phyloP scores from a whole-genome alignment of 2,113 vertebrate genomes.

The Pelmatolapia mariae region DNA sequence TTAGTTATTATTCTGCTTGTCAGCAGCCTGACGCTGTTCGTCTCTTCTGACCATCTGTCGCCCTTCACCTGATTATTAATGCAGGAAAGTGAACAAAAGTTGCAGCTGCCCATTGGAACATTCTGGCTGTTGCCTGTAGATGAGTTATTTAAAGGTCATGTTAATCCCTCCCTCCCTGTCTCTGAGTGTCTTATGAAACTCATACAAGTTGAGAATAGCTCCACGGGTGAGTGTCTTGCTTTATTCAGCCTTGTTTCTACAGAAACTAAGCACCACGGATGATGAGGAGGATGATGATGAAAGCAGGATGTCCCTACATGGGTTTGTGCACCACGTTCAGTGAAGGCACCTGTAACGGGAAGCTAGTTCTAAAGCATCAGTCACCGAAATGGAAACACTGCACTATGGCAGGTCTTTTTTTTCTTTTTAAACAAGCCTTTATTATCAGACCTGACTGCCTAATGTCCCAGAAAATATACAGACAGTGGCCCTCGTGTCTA shows the following conservation, averaged over 20 bases:
- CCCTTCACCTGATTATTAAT: not conserved
- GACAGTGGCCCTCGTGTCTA: not conserved
- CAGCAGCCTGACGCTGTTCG: not conserved
- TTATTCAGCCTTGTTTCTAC: not conserved
- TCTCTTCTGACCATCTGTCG: not conserved
- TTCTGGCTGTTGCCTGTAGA: not conserved
- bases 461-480: conserved; percentile 4
- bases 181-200: not conserved
- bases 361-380: not conserved
- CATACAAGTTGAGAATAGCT: not conserved
- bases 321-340: not conserved
- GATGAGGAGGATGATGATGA: not conserved
- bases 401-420: not conserved
- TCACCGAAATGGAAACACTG: not conserved
- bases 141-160: conserved; percentile 1
- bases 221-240: not conserved
- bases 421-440: not conserved
- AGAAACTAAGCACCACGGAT: not conserved
- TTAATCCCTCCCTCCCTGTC: not conserved
- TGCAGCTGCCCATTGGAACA: not conserved
- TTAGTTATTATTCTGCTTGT: not conserved
- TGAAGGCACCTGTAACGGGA: not conserved
- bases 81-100: not conserved
- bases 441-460: not conserved
- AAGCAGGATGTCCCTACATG: not conserved